Percentiles rank a stretch among this genome's conserved stretches.
Evolutionary conservation across 2,113 vertebrate species (phyloP).

Genomic region (Haemorhous mexicanus): DNA sequence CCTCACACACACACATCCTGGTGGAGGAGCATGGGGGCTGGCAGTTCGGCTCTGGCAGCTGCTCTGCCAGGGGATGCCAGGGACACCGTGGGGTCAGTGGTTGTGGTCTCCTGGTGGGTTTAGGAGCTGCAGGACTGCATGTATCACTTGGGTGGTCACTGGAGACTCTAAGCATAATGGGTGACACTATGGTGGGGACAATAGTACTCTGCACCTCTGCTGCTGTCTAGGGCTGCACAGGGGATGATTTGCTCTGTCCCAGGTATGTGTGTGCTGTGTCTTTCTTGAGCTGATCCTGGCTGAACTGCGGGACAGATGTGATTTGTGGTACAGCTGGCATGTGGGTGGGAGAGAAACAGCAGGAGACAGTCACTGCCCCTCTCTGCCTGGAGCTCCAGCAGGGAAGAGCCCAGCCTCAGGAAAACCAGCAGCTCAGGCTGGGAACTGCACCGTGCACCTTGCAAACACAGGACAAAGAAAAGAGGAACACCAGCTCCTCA

Average conservation of each 20-base stretch:
- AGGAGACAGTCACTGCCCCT: rapidly evolving
- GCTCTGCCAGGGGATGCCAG: background rate
- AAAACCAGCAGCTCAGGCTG: background rate
- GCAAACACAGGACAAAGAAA: background rate
- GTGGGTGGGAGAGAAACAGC: background rate
- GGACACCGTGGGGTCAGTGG: background rate
- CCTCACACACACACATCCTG: background rate
- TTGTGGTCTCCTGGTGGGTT: background rate
- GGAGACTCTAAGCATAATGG: background rate
- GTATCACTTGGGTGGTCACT: background rate
- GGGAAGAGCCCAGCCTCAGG: background rate
- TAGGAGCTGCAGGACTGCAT: rapidly evolving
- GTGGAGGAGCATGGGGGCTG: rapidly evolving
- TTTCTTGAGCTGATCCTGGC: background rate
- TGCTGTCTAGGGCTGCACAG: background rate
- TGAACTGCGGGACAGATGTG: background rate
- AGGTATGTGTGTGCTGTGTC: background rate
- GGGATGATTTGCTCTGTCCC: background rate
- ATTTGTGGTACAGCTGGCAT: background rate
- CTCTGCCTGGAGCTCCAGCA: background rate
- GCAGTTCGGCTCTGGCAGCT: background rate
- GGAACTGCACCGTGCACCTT: background rate
- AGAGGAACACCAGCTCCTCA: background rate
- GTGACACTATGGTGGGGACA: background rate
- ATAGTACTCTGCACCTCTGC: background rate